These are phyloP conservation scores for Argyra leucocephala DNA, from an alignment of 2,888 invertebrate genomes.

Conservation along the genomic window DNA sequence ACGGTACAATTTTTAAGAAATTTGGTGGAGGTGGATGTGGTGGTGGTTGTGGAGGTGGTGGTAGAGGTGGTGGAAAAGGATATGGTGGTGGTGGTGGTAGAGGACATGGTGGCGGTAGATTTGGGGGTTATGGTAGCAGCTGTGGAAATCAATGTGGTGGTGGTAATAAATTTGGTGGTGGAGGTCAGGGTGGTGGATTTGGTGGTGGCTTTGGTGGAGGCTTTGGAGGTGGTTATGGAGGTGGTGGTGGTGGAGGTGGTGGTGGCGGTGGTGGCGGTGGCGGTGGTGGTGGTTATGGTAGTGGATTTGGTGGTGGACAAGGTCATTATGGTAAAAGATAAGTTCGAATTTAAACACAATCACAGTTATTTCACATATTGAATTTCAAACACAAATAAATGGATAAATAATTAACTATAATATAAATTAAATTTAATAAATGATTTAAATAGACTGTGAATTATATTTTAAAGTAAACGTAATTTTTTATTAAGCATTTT, in stretches of 20 bases:
- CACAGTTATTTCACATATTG: too few relatives aligned
- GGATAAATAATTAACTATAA: too few relatives aligned
- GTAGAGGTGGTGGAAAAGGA: constrained; percentile 11
- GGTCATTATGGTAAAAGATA: too few relatives aligned
- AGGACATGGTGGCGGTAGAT: not conserved
- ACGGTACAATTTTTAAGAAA: not conserved
- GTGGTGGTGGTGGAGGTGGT: not conserved
- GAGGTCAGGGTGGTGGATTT: not conserved
- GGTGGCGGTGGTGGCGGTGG: not conserved
- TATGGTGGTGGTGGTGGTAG: not conserved
- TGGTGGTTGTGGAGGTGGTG: constrained; percentile 23
- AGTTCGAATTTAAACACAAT: too few relatives aligned
- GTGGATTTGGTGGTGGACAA: too few relatives aligned
- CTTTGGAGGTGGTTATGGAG: not conserved
- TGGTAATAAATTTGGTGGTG: not conserved
- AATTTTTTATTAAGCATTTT: too few relatives aligned
- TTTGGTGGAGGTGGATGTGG: constrained; percentile 27
- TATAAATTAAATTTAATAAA: too few relatives aligned
- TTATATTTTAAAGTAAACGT: too few relatives aligned
- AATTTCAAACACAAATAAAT: too few relatives aligned
- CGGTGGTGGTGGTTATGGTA: too few relatives aligned
- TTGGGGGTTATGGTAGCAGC: constrained; percentile 7
- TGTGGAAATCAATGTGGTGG: constrained; percentile 10
- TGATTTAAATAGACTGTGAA: too few relatives aligned
- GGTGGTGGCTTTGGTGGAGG: not conserved